Evolutionary conservation across 1,140 invertebrate genomes (phyloP), one percentile per base, ranked within the genome.

Genomic region (Drosophila malerkotliana): DNA sequence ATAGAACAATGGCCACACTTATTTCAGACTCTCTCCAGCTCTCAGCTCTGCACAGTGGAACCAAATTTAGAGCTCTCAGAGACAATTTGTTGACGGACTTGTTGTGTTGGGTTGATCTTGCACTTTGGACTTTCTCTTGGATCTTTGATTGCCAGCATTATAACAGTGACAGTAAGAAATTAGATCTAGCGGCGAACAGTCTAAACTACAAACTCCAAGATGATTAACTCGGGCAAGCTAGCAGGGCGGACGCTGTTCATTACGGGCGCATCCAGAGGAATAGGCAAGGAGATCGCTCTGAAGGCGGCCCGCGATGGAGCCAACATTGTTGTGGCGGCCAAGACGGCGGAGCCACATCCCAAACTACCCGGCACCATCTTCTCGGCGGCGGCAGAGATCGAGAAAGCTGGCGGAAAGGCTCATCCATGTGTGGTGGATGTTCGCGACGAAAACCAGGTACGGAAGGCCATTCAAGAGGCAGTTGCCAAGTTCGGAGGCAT

Each of bases 341-440:
- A 99, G 94, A 99, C 98, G n/a, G 96, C 96, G 0, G 95, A 97
- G 79, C 95, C 97, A 1, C 98, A 99, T 95, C 98, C 98, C 6
- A 99, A 99, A 93, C 92, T 99, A 49, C 97, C 98, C n/a, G 99
- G 99, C 64, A 99, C 99, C 14, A 99, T 99, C 92, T 99, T 98
- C 92, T 95, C 97, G 4, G 97, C 98, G 52, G 98, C 98, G 7
- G 95, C 98, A 94, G 98, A 99, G 95, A 96, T 98, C 97, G 94
- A 92, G 92, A 80, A 71, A 41, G 89, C 79, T 9, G 85, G 85
- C 0, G 98, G 98, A 9, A 96, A 97, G 90, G 96, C 96, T 49
- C 92, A 99, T 45, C 97, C 99, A 12, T 98, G 98, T 85, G 92
- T 99, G 39, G 98, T 99, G 0, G 99, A 99, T 93, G 96, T 99